A percentile compares a stretch with the other conserved stretches of the same genome.
phyloP scores from a whole-genome alignment of 2,888 invertebrate species.

The Drosophila pseudotalamancana region DNA sequence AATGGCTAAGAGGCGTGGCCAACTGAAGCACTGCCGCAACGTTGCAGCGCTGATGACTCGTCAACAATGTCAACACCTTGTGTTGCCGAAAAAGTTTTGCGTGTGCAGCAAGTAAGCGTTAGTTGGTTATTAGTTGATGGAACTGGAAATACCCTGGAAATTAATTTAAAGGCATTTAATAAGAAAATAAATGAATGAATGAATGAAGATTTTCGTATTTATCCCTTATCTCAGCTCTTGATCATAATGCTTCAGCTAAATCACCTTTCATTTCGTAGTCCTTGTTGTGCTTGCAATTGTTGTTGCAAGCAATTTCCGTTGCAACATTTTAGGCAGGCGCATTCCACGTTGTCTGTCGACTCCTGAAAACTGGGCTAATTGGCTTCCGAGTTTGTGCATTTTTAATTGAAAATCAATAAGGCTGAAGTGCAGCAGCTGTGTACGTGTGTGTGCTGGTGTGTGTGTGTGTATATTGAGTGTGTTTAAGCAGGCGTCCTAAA shows the following conservation, averaged over 20 bases:
- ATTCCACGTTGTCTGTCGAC: slow-evolving; percentile 16
- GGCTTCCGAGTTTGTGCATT: slow-evolving; percentile 72
- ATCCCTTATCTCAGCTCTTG: too few relatives aligned
- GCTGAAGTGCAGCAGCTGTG: slow-evolving; percentile 42
- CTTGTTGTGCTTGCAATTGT: slow-evolving; percentile 54
- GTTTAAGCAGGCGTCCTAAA: slow-evolving; percentile 16
- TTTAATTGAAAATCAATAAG: slow-evolving; percentile 79
- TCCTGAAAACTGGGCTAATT: slow-evolving; percentile 72
- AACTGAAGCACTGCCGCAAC: slow-evolving; percentile 14
- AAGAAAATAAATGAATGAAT: not conserved
- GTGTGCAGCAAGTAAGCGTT: not conserved
- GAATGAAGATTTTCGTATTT: too few relatives aligned
- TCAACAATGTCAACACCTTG: slow-evolving; percentile 55
- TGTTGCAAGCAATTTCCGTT: slow-evolving; percentile 77
- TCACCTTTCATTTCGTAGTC: slow-evolving; percentile 22
- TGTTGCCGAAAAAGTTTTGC: slow-evolving; percentile 10
- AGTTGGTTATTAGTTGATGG: not conserved
- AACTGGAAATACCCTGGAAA: slow-evolving; percentile 20
- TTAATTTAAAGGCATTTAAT: not conserved
- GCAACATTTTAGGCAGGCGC: slow-evolving; percentile 51
- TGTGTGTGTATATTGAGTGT: slow-evolving; percentile 6
- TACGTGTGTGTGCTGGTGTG: not conserved
- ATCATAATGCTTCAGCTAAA: too few relatives aligned
- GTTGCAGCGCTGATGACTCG: slow-evolving; percentile 25
- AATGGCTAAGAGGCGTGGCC: slow-evolving; percentile 16